These are phyloP conservation scores for Malthinus flaveolus DNA, from an alignment of 2,888 invertebrate species.

Conservation along the genomic window DNA sequence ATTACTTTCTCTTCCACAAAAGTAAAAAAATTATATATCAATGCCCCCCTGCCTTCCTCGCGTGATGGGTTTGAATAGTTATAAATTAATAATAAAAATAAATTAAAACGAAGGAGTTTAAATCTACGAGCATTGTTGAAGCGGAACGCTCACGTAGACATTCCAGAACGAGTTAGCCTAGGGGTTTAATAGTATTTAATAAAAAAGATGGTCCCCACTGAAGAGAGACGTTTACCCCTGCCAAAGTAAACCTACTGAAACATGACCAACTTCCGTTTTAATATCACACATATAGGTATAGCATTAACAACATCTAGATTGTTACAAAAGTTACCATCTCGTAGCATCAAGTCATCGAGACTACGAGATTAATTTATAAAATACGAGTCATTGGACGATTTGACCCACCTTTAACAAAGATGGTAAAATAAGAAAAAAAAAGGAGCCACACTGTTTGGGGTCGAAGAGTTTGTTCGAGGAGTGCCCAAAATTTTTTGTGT, in stretches of 20 bases:
- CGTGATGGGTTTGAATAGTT: too few relatives aligned
- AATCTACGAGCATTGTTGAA: too few relatives aligned
- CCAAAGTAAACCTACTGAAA: conserved; percentile 7
- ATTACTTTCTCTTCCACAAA: too few relatives aligned
- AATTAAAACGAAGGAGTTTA: too few relatives aligned
- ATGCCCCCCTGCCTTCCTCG: too few relatives aligned
- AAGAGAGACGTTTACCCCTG: conserved; percentile 6
- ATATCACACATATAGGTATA: conserved; percentile 11
- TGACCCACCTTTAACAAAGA: too few relatives aligned
- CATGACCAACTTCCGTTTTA: conserved; percentile 12
- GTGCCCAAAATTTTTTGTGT: too few relatives aligned
- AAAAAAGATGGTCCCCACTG: conserved; percentile 13
- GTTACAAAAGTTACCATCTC: conserved; percentile 12
- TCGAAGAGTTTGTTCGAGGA: too few relatives aligned
- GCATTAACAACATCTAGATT: conserved; percentile 12
- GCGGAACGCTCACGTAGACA: neutral
- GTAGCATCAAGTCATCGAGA: neutral
- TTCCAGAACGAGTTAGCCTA: conserved; percentile 3
- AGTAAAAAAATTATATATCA: too few relatives aligned
- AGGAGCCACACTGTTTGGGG: too few relatives aligned
- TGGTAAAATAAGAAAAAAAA: too few relatives aligned
- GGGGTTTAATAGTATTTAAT: neutral
- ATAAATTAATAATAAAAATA: too few relatives aligned
- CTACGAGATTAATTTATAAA: conserved; percentile 4
- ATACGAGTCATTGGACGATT: neutral